A percentile compares a stretch with the other conserved stretches of the same genome.
These are phyloP conservation scores for Pao palembangensis DNA, from an alignment of 2,113 vertebrate genomes.

Conservation along the genomic window DNA sequence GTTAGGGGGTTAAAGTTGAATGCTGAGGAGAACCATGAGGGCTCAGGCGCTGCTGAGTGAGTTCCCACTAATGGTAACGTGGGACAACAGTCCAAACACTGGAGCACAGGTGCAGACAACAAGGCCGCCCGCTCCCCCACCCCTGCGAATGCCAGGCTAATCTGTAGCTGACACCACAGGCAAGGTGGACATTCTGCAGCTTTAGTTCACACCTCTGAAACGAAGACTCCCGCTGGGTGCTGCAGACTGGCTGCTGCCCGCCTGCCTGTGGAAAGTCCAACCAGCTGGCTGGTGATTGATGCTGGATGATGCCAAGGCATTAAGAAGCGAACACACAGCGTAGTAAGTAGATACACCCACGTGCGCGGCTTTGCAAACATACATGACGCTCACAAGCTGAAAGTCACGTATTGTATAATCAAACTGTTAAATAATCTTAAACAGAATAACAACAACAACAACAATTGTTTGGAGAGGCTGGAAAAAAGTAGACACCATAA, in stretches of 20 bases:
- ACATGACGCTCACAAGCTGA: no score
- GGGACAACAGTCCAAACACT: not conserved
- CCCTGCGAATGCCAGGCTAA: constrained; percentile 10
- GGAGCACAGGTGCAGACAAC: constrained; percentile 26
- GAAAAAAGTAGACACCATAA: not conserved
- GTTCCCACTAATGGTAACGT: constrained; percentile 8
- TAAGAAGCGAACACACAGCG: no score
- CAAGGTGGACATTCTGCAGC: constrained; percentile 21
- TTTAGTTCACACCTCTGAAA: not conserved
- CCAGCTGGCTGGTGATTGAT: no score
- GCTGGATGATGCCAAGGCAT: no score
- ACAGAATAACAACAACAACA: no score
- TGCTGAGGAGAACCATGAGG: no score
- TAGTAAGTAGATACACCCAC: no score
- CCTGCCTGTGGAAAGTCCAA: not conserved
- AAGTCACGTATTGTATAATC: no score
- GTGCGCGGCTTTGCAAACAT: no score
- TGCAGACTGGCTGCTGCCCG: not conserved
- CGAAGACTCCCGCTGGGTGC: not conserved
- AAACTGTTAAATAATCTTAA: no score
- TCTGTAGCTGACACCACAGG: constrained; percentile 11
- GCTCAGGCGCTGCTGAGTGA: constrained; percentile 38
- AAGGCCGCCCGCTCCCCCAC: constrained; percentile 3
- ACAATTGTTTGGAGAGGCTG: no score
- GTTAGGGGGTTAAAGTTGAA: no score